These are phyloP conservation scores for Ostrea denselamellosa DNA, from an alignment of 1,140 invertebrate genomes.

Conservation along the genomic window DNA sequence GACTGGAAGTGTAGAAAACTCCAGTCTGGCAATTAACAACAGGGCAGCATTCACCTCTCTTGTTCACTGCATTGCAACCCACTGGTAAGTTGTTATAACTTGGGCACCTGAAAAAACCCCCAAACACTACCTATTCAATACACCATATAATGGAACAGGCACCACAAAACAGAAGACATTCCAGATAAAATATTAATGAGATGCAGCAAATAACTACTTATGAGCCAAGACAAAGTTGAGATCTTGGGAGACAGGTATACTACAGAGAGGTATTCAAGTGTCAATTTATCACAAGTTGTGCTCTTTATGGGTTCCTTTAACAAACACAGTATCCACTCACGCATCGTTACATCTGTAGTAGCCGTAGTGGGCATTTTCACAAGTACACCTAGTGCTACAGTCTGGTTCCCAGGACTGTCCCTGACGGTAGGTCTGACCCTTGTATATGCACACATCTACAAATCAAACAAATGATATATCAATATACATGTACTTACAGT, in stretches of 20 bases:
- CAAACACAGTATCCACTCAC: conserved; percentile 54
- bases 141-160: no score
- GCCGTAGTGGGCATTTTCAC: conserved; percentile 69
- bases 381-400: conserved; percentile 65
- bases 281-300: no score
- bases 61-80: conserved; percentile 48
- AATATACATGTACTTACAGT: not conserved
- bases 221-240: no score
- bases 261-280: no score
- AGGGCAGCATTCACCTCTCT: conserved; percentile 60
- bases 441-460: conserved; percentile 70
- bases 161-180: no score
- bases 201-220: no score
- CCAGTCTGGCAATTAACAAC: conserved; percentile 55
- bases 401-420: conserved; percentile 62
- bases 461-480: not conserved
- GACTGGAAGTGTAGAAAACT: conserved; percentile 55
- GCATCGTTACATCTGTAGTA: conserved; percentile 69
- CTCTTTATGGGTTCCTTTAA: no score
- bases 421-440: conserved; percentile 66
- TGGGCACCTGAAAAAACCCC: conserved; percentile 60
- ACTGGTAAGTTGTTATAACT: conserved; percentile 60
- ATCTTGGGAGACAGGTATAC: no score
- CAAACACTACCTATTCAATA: no score
- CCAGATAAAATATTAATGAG: no score